Base-by-base conservation (phyloP, 1,140 invertebrate genomes). In the Tetragnatha versicolor region DNA sequence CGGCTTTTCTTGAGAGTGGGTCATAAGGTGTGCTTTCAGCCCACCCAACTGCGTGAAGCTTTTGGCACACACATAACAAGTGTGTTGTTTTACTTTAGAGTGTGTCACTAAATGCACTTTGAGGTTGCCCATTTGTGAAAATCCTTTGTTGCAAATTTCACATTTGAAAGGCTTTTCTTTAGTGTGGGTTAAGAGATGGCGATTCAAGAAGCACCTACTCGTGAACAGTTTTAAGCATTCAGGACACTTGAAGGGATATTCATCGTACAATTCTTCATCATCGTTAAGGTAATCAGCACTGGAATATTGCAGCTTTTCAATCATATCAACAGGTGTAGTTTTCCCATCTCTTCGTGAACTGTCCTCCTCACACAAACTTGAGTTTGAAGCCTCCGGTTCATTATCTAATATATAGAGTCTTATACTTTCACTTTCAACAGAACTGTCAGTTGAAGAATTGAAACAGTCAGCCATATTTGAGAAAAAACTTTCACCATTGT, bases 41-140 rank as follows among this genome's bases (percentile, higher is more conserved):
- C 35, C 20, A 25, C 20, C 33, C 22, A 65, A 12, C 27, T 42
- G 61, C 2, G 20, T 31, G 25, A 65, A 65, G 1, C 9, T 17
- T 42, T 65, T 65, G 17, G 9, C 37, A 25, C 61, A 65, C 5
- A 65, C 5, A 65, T 65, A 65, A 65, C 61, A 65, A 29, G 12
- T 22, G 37, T 14, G 33, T 27, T 65, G 35, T 65, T 65, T 65
- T 39, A 22, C 27, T 42, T 31, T 42, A n/a, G 61, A n/a, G 25
- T 53, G 49, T 17, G 49, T 53, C 12, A 10, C 9, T 10, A 20
- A 7, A 25, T 53, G 49, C n/a, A 53, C 49, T 22, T 12, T 53
- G 2, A 53, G 49, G 20, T 53, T 53, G 20, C 49, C 49, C 2
- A 12, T 9, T 53, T 53, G 49, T 10, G 49, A 10, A 25, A 53